Conservation (phyloP, 2,888 invertebrate species). For the Agrotis exclamationis region DNA sequence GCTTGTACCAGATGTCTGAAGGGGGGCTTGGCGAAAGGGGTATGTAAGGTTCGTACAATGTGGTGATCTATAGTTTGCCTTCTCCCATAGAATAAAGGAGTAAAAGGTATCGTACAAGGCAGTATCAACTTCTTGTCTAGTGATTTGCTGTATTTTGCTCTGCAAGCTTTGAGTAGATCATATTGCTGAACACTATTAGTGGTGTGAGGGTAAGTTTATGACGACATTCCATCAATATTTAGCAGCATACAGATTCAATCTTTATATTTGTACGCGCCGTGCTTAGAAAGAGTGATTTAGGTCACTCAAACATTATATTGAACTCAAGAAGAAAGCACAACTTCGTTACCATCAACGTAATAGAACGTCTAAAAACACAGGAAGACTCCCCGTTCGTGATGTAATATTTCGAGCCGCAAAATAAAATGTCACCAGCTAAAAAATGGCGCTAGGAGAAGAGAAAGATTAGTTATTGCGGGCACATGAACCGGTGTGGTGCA, state of each 20-base stretch:
- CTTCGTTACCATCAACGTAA: constrained; percentile 23
- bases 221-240: neutral
- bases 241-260: constrained; percentile 1
- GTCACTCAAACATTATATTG: neutral
- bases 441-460: constrained; percentile 76
- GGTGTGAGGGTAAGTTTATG: neutral
- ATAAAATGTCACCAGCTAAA: constrained; percentile 83
- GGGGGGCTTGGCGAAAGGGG: no score
- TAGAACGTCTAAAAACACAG: constrained; percentile 23
- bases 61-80: no score
- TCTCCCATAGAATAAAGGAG: no score
- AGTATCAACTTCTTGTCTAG: neutral
- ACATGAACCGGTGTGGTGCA: constrained; percentile 72
- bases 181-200: neutral
- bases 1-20: no score
- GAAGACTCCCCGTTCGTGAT: constrained; percentile 61
- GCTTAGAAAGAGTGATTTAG: neutral
- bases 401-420: constrained; percentile 78
- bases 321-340: neutral
- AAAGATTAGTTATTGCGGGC: constrained; percentile 81
- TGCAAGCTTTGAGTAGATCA: neutral
- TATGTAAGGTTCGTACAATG: no score
- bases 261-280: neutral
- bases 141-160: neutral
- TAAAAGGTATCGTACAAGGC: neutral